Evolutionary conservation across 2,888 invertebrate species (phyloP), one percentile per base, ranked within the genome.

Genomic region (Synanthedon myopaeformis): DNA sequence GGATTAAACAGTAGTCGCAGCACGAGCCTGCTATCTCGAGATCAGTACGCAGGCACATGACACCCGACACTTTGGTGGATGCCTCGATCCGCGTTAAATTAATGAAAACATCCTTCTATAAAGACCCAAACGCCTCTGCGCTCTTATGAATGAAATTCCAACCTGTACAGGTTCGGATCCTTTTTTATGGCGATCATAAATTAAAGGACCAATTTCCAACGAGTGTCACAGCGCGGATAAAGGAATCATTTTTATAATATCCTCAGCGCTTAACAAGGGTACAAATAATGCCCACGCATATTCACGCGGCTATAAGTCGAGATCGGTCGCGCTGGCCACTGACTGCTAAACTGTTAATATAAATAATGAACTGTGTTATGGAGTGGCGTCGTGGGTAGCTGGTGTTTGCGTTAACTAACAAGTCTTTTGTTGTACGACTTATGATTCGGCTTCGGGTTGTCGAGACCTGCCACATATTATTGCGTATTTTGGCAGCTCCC

Each of bases 91-190:
- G 69, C 69, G 76, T 80, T 83, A 83, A 87, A 86, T 85, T 86
- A 86, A 87, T 87, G 85, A 86, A 86, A 86, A 86, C 85, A 87
- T 87, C 77, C 81, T 82, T 78, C 80, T 82, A 85, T 84, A 84
- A 84, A 85, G 85, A 83, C 80, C 82, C 83, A 71, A 86, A 87
- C 87, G 87, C 88, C 87, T 83, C 85, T 79, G 79, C 84, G 74
- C 80, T 80, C 83, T 87, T 86, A 87, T 89, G 89, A 89, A 89
- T 89, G 90, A 85, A 85, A 86, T 84, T 80, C 87, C 86, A 82
- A 76, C 78, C 79, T 74, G 81, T 71, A 74, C 82, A 79, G 80
- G 70, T 73, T 79, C 76, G 80, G 79, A 80, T 84, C 85, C 84
- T 85, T 86, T 86, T 87, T 87, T 84, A 87, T 85, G 82, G 76